Conservation (phyloP, 1,140 invertebrate genomes). For the Drosophila paulistorum region DNA sequence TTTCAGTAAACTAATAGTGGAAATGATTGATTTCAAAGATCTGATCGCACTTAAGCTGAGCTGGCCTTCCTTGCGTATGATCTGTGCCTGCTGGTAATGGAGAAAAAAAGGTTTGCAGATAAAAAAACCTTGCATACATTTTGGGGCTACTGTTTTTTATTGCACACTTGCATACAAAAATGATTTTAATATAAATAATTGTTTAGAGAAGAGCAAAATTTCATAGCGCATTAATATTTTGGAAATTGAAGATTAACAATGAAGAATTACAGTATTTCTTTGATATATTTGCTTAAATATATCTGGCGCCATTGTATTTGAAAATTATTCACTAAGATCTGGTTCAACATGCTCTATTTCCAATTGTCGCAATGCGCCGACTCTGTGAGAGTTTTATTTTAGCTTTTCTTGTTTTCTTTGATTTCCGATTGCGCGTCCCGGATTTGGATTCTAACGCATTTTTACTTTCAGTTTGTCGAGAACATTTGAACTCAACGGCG, state of each 20-base stretch:
- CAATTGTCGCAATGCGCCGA: constrained; percentile 45
- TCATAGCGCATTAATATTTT: too few relatives aligned
- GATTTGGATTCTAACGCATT: constrained; percentile 61
- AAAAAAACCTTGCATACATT: background rate
- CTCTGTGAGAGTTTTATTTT: constrained; percentile 45
- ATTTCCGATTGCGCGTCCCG: constrained; percentile 49
- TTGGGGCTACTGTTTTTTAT: background rate
- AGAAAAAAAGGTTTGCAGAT: background rate
- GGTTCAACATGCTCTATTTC: constrained; percentile 34
- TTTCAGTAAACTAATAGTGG: too few relatives aligned
- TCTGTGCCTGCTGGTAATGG: too few relatives aligned
- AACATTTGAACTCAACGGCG: constrained; percentile 70
- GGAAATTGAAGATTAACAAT: too few relatives aligned
- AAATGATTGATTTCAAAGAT: too few relatives aligned
- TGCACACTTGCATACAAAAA: background rate
- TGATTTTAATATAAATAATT: too few relatives aligned
- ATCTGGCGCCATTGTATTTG: constrained; percentile 26
- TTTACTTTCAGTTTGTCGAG: constrained; percentile 79
- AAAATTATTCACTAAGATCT: constrained; percentile 50
- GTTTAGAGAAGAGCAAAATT: too few relatives aligned
- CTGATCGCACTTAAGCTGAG: too few relatives aligned
- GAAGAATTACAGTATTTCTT: too few relatives aligned
- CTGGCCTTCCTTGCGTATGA: too few relatives aligned
- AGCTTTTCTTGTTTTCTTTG: constrained; percentile 11
- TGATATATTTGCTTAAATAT: background rate